Conservation (phyloP, 1,140 invertebrate species). For the Lasioglossum albipes region DNA sequence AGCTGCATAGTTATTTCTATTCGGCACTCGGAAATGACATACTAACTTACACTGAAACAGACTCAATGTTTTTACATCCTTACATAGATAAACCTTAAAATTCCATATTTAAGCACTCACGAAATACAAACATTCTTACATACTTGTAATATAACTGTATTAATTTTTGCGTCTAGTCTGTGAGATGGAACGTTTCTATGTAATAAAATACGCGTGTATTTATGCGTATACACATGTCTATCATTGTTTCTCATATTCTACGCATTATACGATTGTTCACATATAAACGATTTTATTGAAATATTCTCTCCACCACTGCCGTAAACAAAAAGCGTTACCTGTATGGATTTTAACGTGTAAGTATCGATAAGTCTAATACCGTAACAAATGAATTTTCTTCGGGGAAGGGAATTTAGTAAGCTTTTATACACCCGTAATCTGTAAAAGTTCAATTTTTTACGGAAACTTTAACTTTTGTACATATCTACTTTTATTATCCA, state of each 20-base stretch:
- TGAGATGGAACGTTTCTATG: conserved; percentile 6
- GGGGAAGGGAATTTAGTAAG: not conserved
- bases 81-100: conserved; percentile 68
- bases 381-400: conserved; percentile 8
- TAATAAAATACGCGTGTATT: not conserved
- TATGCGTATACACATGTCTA: not conserved
- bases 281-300: conserved; percentile 19
- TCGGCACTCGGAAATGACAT: conserved; percentile 44
- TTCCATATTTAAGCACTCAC: conserved; percentile 59
- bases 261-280: conserved; percentile 11
- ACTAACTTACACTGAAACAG: conserved; percentile 21
- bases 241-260: conserved; percentile 24
- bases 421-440: conserved; percentile 5
- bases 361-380: conserved; percentile 11
- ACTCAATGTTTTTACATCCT: conserved; percentile 71
- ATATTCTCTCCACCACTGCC: conserved; percentile 14
- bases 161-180: conserved; percentile 50
- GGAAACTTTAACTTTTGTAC: conserved; percentile 16
- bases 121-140: conserved; percentile 37
- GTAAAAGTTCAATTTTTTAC: conserved; percentile 16
- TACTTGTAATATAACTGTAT: conserved; percentile 55
- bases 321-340: not conserved
- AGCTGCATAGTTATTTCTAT: not conserved
- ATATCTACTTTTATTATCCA: not conserved
- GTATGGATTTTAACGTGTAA: not conserved